Base-by-base conservation (phyloP, 2,113 vertebrate species). In the Myiopsitta monachus region DNA sequence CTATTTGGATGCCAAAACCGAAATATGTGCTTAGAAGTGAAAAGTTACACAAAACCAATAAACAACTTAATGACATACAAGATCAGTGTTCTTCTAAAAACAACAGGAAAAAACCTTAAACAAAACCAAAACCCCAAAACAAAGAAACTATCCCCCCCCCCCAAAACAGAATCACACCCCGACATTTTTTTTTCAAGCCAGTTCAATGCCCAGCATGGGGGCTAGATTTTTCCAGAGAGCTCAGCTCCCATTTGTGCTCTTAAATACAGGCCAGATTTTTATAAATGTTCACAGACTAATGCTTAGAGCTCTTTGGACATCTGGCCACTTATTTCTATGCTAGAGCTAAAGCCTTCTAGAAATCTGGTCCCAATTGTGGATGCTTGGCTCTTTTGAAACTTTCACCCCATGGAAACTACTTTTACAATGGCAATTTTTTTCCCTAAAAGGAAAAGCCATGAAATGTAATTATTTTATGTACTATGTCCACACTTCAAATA, bases 211-310 rank as follows among this genome's bases (percentile, higher is more conserved):
- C 90, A 91, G 75, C 62, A 90, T 73, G 75, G n/a, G 86, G 63
- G n/a, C 28, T 69, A 76, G 78, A 90, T 88, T 88, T 95, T 97
- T 93, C 70, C 81, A 91, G 76, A 91, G 69, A 92, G 18, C 49
- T 87, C 91, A 89, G 52, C 38, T 95, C 49, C 62, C 39, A 91
- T 62, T 94, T 92, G 52, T 69, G 43, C 10, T 30, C 63, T 94
- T 95, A 96, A 96, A 94, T 83, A 95, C 57, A 92, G 55, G 47
- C 80, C 88, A 97, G 76, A 94, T 94, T 95, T 97, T 95, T 89
- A 84, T 76, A 96, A 94, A 94, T 82, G 64, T 21, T 91, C 54
- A 91, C 61, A 93, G 80, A 83, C 78, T 77, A 83, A 81, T 83
- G 78, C 88, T 94, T 59, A 92, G 73, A 93, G 63, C 54, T 74